Conservation (phyloP, 1,140 invertebrate genomes). For the Drosophila pandora region DNA sequence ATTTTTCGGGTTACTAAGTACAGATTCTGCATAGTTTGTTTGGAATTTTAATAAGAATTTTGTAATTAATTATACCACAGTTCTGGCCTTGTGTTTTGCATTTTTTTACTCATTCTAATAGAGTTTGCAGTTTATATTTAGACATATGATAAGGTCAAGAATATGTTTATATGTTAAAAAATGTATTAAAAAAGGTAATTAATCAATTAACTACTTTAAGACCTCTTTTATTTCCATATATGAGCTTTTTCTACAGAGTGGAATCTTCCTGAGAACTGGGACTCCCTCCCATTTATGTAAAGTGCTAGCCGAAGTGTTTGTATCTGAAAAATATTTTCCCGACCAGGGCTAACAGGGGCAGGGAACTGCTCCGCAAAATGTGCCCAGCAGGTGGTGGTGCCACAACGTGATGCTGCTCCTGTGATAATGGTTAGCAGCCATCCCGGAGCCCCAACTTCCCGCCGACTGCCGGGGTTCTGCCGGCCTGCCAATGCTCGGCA, state of each 20-base stretch:
- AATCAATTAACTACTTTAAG: not conserved
- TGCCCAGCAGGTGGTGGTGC: slow-evolving; percentile 73
- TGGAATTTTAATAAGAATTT: not conserved
- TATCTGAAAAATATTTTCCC: slow-evolving; percentile 51
- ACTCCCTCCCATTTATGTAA: slow-evolving; percentile 4
- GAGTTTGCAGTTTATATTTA: too few relatives aligned
- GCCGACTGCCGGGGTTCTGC: not conserved
- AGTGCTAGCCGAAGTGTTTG: slow-evolving; percentile 49
- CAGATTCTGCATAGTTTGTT: not conserved
- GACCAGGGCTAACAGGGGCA: slow-evolving; percentile 33
- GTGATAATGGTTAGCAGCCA: slow-evolving; percentile 69
- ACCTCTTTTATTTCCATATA: not conserved
- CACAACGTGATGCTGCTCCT: slow-evolving; percentile 75
- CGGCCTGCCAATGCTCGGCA: slow-evolving; percentile 59
- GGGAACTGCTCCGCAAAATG: slow-evolving; percentile 31
- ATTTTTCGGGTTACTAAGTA: not conserved
- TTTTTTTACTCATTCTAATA: too few relatives aligned
- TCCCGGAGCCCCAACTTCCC: slow-evolving; percentile 33
- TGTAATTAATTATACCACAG: too few relatives aligned
- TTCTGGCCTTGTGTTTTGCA: too few relatives aligned
- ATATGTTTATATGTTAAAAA: not conserved
- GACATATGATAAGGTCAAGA: too few relatives aligned
- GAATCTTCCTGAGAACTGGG: not conserved
- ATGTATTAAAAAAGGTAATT: not conserved
- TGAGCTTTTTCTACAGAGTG: not conserved